Conservation (phyloP, 2,797 vertebrate species). For the Chaetodon trifasciatus region DNA sequence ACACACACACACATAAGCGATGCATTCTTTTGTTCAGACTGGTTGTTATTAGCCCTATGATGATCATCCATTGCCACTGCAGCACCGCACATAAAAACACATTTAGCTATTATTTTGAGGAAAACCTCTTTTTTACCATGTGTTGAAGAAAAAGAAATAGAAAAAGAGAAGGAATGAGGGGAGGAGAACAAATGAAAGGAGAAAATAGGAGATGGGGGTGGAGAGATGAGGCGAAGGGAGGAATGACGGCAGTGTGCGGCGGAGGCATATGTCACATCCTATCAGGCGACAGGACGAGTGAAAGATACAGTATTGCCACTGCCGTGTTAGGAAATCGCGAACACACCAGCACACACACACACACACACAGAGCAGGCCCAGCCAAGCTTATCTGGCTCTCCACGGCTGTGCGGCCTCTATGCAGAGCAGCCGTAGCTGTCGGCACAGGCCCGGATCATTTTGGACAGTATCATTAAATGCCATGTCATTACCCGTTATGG, state of each 20-base stretch:
- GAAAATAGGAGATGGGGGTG: conserved; percentile 50
- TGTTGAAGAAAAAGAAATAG: conserved; percentile 12
- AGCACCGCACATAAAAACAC: background rate
- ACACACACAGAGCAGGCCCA: conserved; percentile 76
- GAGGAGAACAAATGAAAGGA: conserved; percentile 49
- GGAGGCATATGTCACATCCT: conserved; percentile 92
- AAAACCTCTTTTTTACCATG: conserved; percentile 5
- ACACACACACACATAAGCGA: background rate
- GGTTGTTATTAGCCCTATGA: background rate
- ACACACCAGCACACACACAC: conserved; percentile 42
- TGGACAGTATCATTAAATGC: conserved; percentile 99
- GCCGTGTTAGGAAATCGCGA: conserved; percentile 67
- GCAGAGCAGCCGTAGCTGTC: conserved; percentile 91
- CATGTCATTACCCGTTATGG: conserved; percentile 96
- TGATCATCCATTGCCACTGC: background rate
- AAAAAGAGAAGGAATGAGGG: conserved; percentile 17
- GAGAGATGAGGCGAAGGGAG: conserved; percentile 74
- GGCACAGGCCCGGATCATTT: conserved; percentile 93
- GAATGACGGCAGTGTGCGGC: conserved; percentile 85
- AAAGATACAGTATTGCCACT: conserved; percentile 89
- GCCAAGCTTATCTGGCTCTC: conserved; percentile 91
- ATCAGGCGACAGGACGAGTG: conserved; percentile 92
- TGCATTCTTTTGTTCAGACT: background rate
- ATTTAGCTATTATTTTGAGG: background rate
- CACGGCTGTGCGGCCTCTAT: conserved; percentile 80